A percentile compares a stretch with the other conserved stretches of the same genome.
phyloP scores from a whole-genome alignment of 2,113 vertebrate species.

The Smithornis capensis region DNA sequence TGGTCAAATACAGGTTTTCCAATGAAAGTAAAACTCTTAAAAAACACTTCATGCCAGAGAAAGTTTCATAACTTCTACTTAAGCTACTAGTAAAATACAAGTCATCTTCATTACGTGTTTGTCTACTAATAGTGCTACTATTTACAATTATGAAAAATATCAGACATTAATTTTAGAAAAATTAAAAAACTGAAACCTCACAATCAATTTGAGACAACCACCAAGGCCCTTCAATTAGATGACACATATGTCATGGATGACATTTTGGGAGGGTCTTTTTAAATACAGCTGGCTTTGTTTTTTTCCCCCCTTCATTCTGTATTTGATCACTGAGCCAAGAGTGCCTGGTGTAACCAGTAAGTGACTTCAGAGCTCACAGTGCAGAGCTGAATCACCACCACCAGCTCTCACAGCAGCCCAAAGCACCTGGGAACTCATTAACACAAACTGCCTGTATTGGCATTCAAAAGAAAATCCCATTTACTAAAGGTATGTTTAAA shows the following conservation, averaged over 20 bases:
- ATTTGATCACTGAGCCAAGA: background rate
- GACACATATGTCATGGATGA: background rate
- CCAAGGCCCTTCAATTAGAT: background rate
- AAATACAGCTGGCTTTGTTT: background rate
- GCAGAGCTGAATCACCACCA: background rate
- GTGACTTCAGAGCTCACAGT: background rate
- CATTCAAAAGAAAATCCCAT: background rate
- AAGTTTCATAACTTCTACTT: background rate
- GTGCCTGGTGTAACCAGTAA: background rate
- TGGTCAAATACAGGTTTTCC: background rate
- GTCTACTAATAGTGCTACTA: background rate
- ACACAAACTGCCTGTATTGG: background rate
- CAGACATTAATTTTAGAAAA: background rate
- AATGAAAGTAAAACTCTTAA: background rate
- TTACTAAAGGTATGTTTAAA: background rate
- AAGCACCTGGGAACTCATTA: background rate
- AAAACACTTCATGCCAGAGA: background rate
- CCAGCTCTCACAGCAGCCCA: background rate
- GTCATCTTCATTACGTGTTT: fast-evolving
- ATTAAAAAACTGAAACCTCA: background rate
- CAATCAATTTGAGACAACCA: background rate
- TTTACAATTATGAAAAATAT: background rate
- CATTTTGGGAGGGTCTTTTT: background rate
- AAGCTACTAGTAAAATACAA: background rate
- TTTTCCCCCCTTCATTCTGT: fast-evolving